These are phyloP conservation scores for Podocnemis expansa DNA, from an alignment of 2,113 vertebrate genomes.

Conservation along the genomic window DNA sequence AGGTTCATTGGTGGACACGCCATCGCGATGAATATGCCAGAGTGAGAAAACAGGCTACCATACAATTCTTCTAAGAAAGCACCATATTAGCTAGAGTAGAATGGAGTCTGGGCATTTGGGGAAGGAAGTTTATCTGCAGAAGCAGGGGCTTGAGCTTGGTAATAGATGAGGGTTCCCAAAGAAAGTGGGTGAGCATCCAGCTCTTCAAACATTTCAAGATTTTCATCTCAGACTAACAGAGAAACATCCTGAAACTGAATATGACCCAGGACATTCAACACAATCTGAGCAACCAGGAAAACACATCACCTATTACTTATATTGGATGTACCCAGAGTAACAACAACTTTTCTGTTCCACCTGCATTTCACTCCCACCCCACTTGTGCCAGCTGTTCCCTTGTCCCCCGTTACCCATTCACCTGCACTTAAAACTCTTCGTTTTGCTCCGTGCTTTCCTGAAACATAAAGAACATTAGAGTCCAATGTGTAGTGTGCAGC, in stretches of 20 bases:
- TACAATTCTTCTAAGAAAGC: neutral
- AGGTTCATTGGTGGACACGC: neutral
- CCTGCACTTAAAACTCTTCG: neutral
- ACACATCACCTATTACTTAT: rapidly evolving
- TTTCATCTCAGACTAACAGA: neutral
- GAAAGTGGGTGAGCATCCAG: neutral
- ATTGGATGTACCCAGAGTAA: neutral
- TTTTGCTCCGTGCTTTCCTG: neutral
- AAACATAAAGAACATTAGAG: neutral
- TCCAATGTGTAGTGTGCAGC: neutral
- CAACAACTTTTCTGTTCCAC: neutral
- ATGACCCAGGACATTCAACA: neutral
- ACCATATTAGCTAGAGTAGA: neutral
- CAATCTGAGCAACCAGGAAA: neutral
- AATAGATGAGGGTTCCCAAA: neutral
- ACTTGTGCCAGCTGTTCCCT: neutral
- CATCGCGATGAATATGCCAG: neutral
- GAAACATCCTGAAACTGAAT: neutral
- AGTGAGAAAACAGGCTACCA: neutral
- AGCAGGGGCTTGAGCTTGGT: neutral
- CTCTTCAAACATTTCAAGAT: neutral
- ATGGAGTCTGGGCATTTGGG: neutral
- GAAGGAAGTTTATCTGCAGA: neutral
- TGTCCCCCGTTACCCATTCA: neutral
- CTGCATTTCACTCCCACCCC: neutral